phyloP scores from a whole-genome alignment of 2,888 invertebrate genomes.

The Atherix ibis region DNA sequence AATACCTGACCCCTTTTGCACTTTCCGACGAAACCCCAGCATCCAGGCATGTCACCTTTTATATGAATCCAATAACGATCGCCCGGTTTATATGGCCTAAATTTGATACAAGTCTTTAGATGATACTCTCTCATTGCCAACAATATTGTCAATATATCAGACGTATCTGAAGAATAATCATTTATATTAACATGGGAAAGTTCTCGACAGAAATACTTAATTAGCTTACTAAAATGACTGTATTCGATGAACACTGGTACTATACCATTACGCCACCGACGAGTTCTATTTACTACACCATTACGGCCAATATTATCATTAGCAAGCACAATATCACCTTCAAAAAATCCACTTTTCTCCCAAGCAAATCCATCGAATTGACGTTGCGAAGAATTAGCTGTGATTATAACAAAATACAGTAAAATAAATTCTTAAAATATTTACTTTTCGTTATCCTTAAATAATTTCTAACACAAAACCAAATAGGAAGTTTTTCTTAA shows the following conservation, averaged over 20 bases:
- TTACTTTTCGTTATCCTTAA: no score
- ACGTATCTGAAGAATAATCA: constrained; percentile 26
- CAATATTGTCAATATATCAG: constrained; percentile 35
- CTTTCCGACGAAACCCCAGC: constrained; percentile 50
- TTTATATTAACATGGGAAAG: no score
- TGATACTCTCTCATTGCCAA: constrained; percentile 43
- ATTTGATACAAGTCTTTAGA: constrained; percentile 44
- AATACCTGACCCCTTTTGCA: constrained; percentile 41
- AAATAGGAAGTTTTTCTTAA: no score
- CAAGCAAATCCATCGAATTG: no score
- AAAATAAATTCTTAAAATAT: no score
- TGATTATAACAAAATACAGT: background rate
- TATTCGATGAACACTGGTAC: constrained; percentile 39
- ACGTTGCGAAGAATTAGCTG: no score
- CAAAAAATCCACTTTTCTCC: constrained; percentile 40
- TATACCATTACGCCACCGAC: constrained; percentile 38
- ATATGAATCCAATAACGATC: constrained; percentile 43
- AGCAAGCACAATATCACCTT: constrained; percentile 44
- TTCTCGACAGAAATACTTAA: no score
- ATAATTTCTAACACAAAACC: no score
- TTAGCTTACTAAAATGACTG: constrained; percentile 36
- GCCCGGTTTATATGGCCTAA: constrained; percentile 39
- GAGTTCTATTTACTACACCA: constrained; percentile 32
- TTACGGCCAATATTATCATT: constrained; percentile 26
- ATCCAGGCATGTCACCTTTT: constrained; percentile 39